phyloP scores from a whole-genome alignment of 2,797 vertebrate genomes.

The Synanceia verrucosa region DNA sequence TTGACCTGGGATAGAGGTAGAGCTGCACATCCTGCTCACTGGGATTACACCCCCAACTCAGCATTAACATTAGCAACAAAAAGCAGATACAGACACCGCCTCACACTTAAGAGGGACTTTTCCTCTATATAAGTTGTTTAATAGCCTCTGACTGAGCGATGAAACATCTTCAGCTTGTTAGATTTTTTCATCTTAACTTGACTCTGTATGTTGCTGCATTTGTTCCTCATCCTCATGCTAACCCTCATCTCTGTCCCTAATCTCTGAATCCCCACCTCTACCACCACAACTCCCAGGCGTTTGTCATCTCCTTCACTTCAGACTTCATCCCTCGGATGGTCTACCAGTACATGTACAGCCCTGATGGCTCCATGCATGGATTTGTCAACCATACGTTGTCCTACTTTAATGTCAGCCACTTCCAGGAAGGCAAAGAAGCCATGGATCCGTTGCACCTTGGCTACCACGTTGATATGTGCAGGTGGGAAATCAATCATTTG shows the following conservation, averaged over 20 bases:
- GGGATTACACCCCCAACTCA: too few relatives aligned
- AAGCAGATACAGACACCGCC: too few relatives aligned
- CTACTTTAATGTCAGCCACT: conserved; percentile 96
- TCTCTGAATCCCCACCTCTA: conserved; percentile 4
- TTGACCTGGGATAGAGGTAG: background rate
- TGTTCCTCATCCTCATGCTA: background rate
- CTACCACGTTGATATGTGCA: conserved; percentile 92
- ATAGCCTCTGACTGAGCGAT: background rate
- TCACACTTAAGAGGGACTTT: too few relatives aligned
- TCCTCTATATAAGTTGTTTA: too few relatives aligned
- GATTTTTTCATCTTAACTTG: background rate
- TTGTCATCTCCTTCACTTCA: conserved; percentile 98
- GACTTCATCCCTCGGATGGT: conserved; percentile 99
- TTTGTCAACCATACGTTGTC: conserved; percentile 98
- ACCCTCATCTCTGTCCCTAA: conserved; percentile 24
- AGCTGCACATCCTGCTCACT: background rate
- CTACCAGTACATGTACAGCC: conserved; percentile 98
- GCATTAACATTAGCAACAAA: too few relatives aligned
- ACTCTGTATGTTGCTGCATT: background rate
- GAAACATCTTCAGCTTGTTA: background rate
- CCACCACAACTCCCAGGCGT: conserved; percentile 83
- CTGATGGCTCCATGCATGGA: conserved; percentile 95
- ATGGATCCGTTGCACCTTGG: conserved; percentile 86
- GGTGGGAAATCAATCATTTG: conserved; percentile 76
- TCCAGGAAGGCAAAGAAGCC: conserved; percentile 91